phyloP scores from a whole-genome alignment of 2,888 invertebrate species.

The Pyralis farinalis region DNA sequence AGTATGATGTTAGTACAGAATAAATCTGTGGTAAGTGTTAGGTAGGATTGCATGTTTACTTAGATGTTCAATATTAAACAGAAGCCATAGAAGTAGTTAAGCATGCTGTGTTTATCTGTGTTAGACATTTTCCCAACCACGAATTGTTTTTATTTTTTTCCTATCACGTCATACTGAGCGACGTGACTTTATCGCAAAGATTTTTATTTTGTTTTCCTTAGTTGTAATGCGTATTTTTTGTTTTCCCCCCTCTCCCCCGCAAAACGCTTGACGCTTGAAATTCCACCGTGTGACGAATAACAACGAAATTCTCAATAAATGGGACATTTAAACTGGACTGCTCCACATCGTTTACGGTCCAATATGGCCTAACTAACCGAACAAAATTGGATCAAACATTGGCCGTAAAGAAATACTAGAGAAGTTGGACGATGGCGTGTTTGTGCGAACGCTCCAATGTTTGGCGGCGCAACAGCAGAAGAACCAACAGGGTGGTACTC shows the following conservation, averaged over 20 bases:
- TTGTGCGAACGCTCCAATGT: constrained; percentile 79
- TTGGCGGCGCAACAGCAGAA: constrained; percentile 76
- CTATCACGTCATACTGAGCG: neutral
- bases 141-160: constrained; percentile 27
- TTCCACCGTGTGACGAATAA: constrained; percentile 72
- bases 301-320: constrained; percentile 35
- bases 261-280: constrained; percentile 79
- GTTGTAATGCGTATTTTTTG: constrained; percentile 81
- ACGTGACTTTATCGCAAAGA: constrained; percentile 29
- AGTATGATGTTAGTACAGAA: constrained; percentile 20
- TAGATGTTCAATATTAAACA: constrained; percentile 23
- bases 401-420: constrained; percentile 69
- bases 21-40: constrained; percentile 42
- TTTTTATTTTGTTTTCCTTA: constrained; percentile 63
- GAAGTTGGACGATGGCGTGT: constrained; percentile 76
- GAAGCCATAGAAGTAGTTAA: constrained; percentile 73
- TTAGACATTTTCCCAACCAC: constrained; percentile 82
- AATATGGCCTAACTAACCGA: constrained; percentile 2
- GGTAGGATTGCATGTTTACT: constrained; percentile 35
- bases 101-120: constrained; percentile 57
- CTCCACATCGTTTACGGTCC: neutral
- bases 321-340: constrained; percentile 19
- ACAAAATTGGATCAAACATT: constrained; percentile 36
- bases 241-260: constrained; percentile 66
- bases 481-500: constrained; percentile 53